Evolutionary conservation across 2,888 invertebrate species (phyloP), one percentile per base, ranked within the genome.

Genomic region (Sabatieria punctata): DNA sequence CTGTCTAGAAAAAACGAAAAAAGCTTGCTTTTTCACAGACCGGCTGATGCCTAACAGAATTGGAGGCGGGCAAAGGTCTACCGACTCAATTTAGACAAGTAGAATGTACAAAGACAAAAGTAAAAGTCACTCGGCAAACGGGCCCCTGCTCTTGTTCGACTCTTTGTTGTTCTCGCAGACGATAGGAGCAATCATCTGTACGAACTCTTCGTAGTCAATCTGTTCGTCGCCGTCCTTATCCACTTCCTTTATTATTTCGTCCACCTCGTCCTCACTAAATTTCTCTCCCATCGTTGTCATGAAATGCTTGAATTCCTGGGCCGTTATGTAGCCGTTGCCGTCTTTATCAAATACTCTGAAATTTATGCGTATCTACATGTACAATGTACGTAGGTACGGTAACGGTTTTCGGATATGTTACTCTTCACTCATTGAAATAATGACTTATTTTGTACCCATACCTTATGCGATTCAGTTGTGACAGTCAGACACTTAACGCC

Each of bases 171-270:
- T 19, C 4, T 64, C 63, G 21, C 58, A 54, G n/a, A 63, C 61
- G 19, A 65, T 63, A 22, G 64, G 61, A 15, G 63, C 60, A 22
- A 63, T 57, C 57, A 60, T 62, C 45, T 60, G 57, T 22, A 63
- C 63, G 52, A 63, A 63, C 43, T 63, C 63, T 41, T 63, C 63
- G 41, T 61, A 60, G 50, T 63, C 59, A 23, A 63, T 63, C 59
- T 63, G 51, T n/a, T 40, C 45, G 33, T 50, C 50, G n/a, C 44
- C 44, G 19, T 37, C 37, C n/a, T n/a, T 40, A 22, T 44, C 46
- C 30, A 49, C 49, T 47, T 63, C 63, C 30, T 56, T 56, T 45
- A 63, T 63, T 45, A 63, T 63, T 48, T 63, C 63, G 45, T 64
- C 64, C 21, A 63, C 63, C 48, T 63, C 63, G 41, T 63, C 22